phyloP scores from a whole-genome alignment of 2,888 invertebrate species.

The Autographa pulchrina region DNA sequence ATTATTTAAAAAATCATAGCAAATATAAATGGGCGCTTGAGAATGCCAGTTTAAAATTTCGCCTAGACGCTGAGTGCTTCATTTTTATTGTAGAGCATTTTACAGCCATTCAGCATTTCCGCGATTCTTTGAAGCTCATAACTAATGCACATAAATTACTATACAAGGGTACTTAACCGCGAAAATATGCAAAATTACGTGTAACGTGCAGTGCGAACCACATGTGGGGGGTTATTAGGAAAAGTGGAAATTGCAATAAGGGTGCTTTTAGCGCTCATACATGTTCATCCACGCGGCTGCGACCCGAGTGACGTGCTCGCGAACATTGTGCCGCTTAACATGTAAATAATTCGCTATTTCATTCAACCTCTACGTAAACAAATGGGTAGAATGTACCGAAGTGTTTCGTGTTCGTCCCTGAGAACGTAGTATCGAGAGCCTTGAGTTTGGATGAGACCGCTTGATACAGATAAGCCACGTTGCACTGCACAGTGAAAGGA shows the following conservation, averaged over 20 bases:
- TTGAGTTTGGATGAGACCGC: slow-evolving; percentile 57
- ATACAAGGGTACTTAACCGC: slow-evolving; percentile 72
- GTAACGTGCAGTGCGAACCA: slow-evolving; percentile 70
- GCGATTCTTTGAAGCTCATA: slow-evolving; percentile 72
- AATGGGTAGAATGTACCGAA: slow-evolving; percentile 8
- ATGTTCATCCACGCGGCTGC: slow-evolving; percentile 61
- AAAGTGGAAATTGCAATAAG: slow-evolving; percentile 78
- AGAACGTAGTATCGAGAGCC: slow-evolving; percentile 64
- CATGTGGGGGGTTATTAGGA: slow-evolving; percentile 75
- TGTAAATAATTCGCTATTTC: slow-evolving; percentile 34
- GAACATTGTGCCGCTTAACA: slow-evolving; percentile 28
- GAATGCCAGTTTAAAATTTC: slow-evolving; percentile 32
- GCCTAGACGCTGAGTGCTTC: slow-evolving; percentile 47
- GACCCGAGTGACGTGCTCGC: slow-evolving; percentile 41
- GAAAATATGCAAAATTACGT: slow-evolving; percentile 79
- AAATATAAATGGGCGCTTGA: slow-evolving; percentile 23
- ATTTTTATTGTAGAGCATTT: slow-evolving; percentile 58
- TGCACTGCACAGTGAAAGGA: slow-evolving; percentile 41
- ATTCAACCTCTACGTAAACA: slow-evolving; percentile 13
- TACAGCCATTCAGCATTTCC: slow-evolving; percentile 64
- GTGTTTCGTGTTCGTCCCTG: slow-evolving; percentile 33
- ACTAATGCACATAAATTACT: slow-evolving; percentile 82
- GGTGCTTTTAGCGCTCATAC: slow-evolving; percentile 59
- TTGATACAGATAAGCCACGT: slow-evolving; percentile 75
- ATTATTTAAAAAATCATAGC: slow-evolving; percentile 7